Base-by-base conservation (phyloP, 2,113 vertebrate species). In the Poeciliopsis prolifica region DNA sequence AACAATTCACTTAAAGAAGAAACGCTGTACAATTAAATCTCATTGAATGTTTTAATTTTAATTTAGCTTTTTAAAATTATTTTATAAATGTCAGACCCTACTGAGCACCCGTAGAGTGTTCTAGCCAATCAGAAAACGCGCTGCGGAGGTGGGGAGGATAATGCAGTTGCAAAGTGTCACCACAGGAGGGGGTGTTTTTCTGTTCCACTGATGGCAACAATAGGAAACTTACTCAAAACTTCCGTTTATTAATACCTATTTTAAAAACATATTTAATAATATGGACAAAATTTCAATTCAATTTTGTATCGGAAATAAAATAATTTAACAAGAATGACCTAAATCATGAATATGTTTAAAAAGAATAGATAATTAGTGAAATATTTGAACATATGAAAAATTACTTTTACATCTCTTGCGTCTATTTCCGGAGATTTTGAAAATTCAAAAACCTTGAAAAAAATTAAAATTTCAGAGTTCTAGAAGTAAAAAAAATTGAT, bases 121-220 rank as follows among this genome's bases (percentile, higher is more conserved):
- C 29, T 24, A 86, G 60, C 93, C 93, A 93, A 94, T 95, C 14
- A 80, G 40, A 82, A 26, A n/a, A 0, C 1, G 0, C 7, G 48
- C 84, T n/a, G 31, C 15, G 70, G 72, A 88, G 92, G 90, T 2
- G 87, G 81, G n/a, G 86, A 75, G 6, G 54, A 26, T n/a, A 28
- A 19, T 74, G 83, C 64, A 81, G 70, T 85, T 69, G 69, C 15
- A 0, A 28, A 0, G 2, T 0, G 3, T 0, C 0, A 17, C 75
- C 90, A 84, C 68, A 28, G 84, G 88, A 28, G 30, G 80, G 7
- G 1, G 1, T 9, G 62, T 73, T 79, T 65, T n/a, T 65, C 51
- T 19, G 11, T 61, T 33, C 26, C 7, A 0, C 26, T 5, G 15
- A 9, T 67, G n/a, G 61, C 5, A 35, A 65, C n/a, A 7, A 17